A percentile compares a stretch with the other conserved stretches of the same genome.
phyloP scores from a whole-genome alignment of 1,140 invertebrate genomes.

The Rhyacophila brunnea region DNA sequence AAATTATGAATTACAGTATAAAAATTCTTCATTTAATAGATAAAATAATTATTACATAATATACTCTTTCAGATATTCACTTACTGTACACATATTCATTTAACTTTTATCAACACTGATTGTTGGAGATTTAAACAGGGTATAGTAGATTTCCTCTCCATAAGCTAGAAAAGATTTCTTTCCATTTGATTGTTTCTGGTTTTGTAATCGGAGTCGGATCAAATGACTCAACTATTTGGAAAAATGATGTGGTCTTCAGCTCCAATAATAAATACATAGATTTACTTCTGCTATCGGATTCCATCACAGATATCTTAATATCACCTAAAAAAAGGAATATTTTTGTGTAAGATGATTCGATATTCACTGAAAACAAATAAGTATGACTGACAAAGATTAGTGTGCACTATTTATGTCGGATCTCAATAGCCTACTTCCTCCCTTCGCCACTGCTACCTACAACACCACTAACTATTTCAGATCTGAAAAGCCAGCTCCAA shows the following conservation, averaged over 20 bases:
- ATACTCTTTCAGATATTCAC: no score
- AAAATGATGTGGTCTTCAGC: slow-evolving; percentile 46
- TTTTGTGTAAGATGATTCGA: slow-evolving; percentile 8
- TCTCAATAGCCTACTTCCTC: no score
- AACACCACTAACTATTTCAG: slow-evolving; percentile 13
- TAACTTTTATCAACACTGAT: no score
- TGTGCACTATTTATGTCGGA: no score
- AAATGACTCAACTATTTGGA: slow-evolving; percentile 47
- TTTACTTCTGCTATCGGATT: slow-evolving; percentile 34
- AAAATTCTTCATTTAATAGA: no score
- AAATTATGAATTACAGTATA: no score
- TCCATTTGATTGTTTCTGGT: slow-evolving; percentile 50
- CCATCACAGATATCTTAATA: slow-evolving; percentile 41
- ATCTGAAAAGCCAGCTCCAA: not conserved
- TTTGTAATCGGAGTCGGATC: slow-evolving; percentile 48
- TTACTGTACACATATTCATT: no score
- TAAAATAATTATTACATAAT: no score
- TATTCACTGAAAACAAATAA: slow-evolving; percentile 12
- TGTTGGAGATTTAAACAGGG: slow-evolving; percentile 44
- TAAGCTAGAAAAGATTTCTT: slow-evolving; percentile 45
- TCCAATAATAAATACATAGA: slow-evolving; percentile 40
- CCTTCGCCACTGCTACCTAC: no score
- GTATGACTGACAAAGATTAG: slow-evolving; percentile 13
- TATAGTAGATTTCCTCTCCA: slow-evolving; percentile 54
- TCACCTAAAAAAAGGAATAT: slow-evolving; percentile 43